Percentiles rank a stretch among this genome's conserved stretches.
These are phyloP conservation scores for Microctenopoma lineatum DNA, from an alignment of 2,797 vertebrate species.

Conservation along the genomic window DNA sequence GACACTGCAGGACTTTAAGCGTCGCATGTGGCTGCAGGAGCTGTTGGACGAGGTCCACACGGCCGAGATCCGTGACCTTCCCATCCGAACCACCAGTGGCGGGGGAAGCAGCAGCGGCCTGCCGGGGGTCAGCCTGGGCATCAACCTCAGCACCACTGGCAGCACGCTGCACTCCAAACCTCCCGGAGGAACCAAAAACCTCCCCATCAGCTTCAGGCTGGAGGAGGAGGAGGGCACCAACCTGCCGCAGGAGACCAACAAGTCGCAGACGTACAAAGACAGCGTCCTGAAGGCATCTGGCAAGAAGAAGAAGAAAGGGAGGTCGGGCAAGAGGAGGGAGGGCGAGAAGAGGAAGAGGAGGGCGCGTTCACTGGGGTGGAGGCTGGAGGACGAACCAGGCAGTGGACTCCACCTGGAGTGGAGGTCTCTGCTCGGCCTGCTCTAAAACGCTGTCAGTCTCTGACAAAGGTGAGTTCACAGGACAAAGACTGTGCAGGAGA, in stretches of 20 bases:
- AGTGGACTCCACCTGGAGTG: conserved; percentile 76
- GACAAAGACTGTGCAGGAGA: neutral
- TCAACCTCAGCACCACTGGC: conserved; percentile 71
- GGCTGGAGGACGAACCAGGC: conserved; percentile 53
- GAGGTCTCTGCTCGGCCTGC: conserved; percentile 73
- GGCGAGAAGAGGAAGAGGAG: conserved; percentile 93
- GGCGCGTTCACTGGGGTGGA: conserved; percentile 79
- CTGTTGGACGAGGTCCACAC: conserved; percentile 95
- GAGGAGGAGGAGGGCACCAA: conserved; percentile 90
- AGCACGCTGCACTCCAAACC: conserved; percentile 90
- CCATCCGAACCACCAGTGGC: conserved; percentile 64
- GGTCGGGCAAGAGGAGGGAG: conserved; percentile 90
- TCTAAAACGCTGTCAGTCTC: conserved; percentile 83
- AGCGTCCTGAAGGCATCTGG: conserved; percentile 82
- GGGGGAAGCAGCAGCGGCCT: conserved; percentile 52
- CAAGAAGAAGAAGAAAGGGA: conserved; percentile 92
- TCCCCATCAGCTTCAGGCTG: conserved; percentile 82
- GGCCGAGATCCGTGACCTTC: conserved; percentile 88
- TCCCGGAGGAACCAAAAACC: conserved; percentile 90
- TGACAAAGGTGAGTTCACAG: conserved; percentile 80
- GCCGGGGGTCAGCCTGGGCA: conserved; percentile 45
- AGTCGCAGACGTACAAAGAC: conserved; percentile 90
- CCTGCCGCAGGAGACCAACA: conserved; percentile 96
- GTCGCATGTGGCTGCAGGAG: conserved; percentile 93
- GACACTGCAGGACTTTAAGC: conserved; percentile 91